A percentile compares a stretch with the other conserved stretches of the same genome.
Evolutionary conservation across 2,888 invertebrate genomes (phyloP).

Genomic region (Penaeus monodon): DNA sequence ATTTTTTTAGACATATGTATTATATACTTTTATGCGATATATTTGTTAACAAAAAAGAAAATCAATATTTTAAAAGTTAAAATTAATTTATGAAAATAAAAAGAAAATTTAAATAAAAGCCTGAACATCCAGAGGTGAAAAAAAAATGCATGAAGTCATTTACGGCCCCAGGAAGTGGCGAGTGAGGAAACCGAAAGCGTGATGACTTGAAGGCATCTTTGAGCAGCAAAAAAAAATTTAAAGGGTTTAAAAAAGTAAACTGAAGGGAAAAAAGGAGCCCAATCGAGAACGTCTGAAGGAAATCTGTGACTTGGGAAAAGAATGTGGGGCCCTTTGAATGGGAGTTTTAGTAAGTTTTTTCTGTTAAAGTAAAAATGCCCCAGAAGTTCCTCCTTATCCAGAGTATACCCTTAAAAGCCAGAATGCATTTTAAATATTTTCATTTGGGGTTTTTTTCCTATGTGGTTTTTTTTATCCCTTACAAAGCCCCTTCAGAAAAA

Average conservation of each 20-base stretch:
- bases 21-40: too few species aligned
- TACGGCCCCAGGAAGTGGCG: constrained; percentile 62
- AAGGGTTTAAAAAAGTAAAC: constrained; percentile 63
- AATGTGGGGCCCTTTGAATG: constrained; percentile 40
- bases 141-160: constrained; percentile 33
- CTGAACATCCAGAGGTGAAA: constrained; percentile 43
- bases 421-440: too few species aligned
- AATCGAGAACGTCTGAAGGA: constrained; percentile 55
- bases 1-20: too few species aligned
- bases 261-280: constrained; percentile 66
- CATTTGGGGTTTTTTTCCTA: too few species aligned
- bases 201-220: constrained; percentile 64
- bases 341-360: constrained; percentile 38
- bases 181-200: constrained; percentile 46
- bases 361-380: neutral
- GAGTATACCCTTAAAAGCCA: too few species aligned
- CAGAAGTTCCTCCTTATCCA: too few species aligned
- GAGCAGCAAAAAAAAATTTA: constrained; percentile 62
- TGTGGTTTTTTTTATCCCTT: too few species aligned
- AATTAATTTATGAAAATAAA: too few species aligned
- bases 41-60: too few species aligned
- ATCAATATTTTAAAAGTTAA: too few species aligned
- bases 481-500: too few species aligned
- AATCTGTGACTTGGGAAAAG: constrained; percentile 27
- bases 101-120: neutral